Base-by-base conservation (phyloP, 2,888 invertebrate species). In the Amblyjoppa fuscipennis region DNA sequence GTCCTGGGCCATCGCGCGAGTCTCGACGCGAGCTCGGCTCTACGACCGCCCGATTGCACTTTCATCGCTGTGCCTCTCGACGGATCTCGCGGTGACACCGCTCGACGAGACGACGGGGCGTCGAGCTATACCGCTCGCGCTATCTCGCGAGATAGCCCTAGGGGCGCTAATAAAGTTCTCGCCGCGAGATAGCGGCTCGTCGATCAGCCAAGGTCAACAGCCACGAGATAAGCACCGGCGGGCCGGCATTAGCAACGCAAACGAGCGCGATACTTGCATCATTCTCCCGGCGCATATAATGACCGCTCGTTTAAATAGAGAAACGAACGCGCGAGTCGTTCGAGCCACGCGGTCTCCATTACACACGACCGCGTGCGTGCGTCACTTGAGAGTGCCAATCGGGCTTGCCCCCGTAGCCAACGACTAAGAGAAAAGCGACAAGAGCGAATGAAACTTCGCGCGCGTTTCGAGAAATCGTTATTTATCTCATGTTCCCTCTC, bases 151-250 rank as follows among this genome's bases (percentile, higher is more conserved):
- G 16, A 49, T 49, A 77, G 78, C 64, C 49, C 51, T 28, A 25
- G 25, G 34, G 25, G 34, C 41, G 69, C n/a, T n/a, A 69, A 81
- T 69, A 69, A 76, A 70, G 38, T 61, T 81, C 34, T 41, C 49
- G 41, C 13, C 45, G 34, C 69, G 61, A 69, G 83, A 79, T 41
- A 79, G 70, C 61, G 9, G 34, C 41, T 49, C 56, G 45, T 51
- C 28, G 41, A 68, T 74, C 59, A 31, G 20, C 61, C 61, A 79
- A 83, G 83, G 79, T 79, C 70, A 70, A 79, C 31, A 69, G 59
- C 51, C 74, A 70, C 20, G 6, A 20, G 59, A 59, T 28, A 59
- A 49, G 51, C 16, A 53, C 25, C 20, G 45, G 31, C 31, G 34
- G 41, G 51, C 9, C 25, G 64, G 34, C 25, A 68, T 38, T 69